phyloP scores from a whole-genome alignment of 2,113 vertebrate genomes.

The Sminthopsis crassicaudata region DNA sequence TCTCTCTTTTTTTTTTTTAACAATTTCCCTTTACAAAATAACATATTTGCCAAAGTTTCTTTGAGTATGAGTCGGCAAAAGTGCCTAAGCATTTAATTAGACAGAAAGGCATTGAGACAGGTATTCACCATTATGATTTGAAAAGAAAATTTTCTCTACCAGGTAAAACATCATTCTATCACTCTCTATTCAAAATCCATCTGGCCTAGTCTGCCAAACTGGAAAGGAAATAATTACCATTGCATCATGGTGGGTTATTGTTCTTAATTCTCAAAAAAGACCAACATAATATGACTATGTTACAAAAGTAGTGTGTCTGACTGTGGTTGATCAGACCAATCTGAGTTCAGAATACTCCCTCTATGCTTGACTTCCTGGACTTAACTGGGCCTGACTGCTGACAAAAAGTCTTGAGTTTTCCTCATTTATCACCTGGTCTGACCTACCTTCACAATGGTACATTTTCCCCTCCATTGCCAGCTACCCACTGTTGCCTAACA shows the following conservation, averaged over 20 bases:
- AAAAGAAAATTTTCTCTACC: background rate
- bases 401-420: background rate
- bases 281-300: too few species aligned
- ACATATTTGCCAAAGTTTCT: background rate
- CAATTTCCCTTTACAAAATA: background rate
- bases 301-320: too few species aligned
- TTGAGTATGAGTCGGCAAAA: background rate
- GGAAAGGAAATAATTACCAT: background rate
- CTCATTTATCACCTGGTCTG: background rate
- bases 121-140: background rate
- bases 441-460: background rate
- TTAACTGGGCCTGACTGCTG: background rate
- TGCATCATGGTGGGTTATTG: background rate
- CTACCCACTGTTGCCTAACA: background rate
- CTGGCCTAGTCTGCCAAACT: background rate
- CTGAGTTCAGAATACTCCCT: background rate
- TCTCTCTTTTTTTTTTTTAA: background rate
- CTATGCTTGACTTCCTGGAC: background rate
- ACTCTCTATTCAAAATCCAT: background rate
- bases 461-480: background rate
- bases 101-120: background rate
- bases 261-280: too few species aligned
- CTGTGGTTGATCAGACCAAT: too few species aligned
- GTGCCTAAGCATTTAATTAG: background rate
- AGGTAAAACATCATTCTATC: background rate